Evolutionary conservation across 2,797 vertebrate species (phyloP).

Genomic region (Melanotaenia trifasciata): DNA sequence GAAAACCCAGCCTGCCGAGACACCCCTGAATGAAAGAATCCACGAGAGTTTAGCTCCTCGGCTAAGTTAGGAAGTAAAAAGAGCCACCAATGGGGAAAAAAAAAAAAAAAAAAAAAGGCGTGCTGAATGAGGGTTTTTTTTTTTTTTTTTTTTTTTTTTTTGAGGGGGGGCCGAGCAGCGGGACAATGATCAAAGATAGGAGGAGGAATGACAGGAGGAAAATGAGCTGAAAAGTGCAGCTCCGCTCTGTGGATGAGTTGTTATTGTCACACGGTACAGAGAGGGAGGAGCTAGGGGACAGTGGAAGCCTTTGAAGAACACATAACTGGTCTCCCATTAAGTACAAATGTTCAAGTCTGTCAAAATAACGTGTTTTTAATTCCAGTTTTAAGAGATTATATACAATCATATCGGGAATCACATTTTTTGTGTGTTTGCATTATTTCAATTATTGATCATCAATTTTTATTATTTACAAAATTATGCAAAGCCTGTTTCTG

Average conservation of each 20-base stretch:
- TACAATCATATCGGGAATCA: background rate
- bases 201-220: conserved; percentile 94
- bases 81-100: conserved; percentile 68
- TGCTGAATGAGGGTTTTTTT: conserved; percentile 79
- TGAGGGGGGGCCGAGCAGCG: conserved; percentile 76
- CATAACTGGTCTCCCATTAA: conserved; percentile 51
- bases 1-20: conserved; percentile 78
- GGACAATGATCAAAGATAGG: conserved; percentile 96
- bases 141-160: background rate
- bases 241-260: conserved; percentile 94
- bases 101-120: conserved; percentile 74
- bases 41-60: conserved; percentile 83
- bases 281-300: conserved; percentile 96
- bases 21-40: conserved; percentile 78
- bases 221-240: conserved; percentile 97
- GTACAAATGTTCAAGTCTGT: conserved; percentile 41
- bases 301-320: conserved; percentile 83
- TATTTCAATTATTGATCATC: background rate
- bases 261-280: conserved; percentile 98
- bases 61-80: conserved; percentile 87
- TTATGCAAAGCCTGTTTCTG: background rate
- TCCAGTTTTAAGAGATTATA: background rate
- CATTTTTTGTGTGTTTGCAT: background rate
- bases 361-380: conserved; percentile 20
- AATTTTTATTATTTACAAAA: conserved; percentile 6